Percentiles rank a stretch among this genome's conserved stretches.
These are phyloP conservation scores for Eriosoma lanigerum DNA, from an alignment of 1,140 invertebrate genomes.

Conservation along the genomic window DNA sequence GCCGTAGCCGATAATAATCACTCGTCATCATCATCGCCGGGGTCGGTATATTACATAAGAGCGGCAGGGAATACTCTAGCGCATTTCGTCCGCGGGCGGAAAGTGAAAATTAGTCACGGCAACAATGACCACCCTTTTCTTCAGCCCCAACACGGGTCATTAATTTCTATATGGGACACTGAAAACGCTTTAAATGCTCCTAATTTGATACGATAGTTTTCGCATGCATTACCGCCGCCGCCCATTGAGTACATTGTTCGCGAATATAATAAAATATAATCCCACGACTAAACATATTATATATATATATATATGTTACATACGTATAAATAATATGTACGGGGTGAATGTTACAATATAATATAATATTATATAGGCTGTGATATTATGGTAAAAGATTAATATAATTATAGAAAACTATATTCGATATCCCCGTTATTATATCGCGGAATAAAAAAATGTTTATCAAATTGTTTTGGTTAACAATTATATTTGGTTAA, in stretches of 20 bases:
- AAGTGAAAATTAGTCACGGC: slow-evolving; percentile 52
- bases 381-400: no score
- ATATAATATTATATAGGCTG: no score
- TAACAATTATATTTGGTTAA: no score
- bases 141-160: slow-evolving; percentile 47
- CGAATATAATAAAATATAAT: slow-evolving; percentile 21
- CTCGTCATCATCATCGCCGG: slow-evolving; percentile 3
- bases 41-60: neutral
- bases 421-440: no score
- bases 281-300: slow-evolving; percentile 22
- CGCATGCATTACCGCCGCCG: slow-evolving; percentile 5
- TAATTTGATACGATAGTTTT: slow-evolving; percentile 51
- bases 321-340: neutral
- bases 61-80: neutral
- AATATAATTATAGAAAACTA: no score
- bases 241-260: slow-evolving; percentile 30
- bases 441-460: no score
- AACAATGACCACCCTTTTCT: slow-evolving; percentile 50
- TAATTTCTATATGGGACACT: slow-evolving; percentile 44
- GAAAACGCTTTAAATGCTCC: slow-evolving; percentile 51
- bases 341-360: no score
- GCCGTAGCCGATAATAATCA: slow-evolving; percentile 32
- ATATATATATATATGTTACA: neutral
- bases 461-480: no score
- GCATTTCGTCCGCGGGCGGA: neutral